These are phyloP conservation scores for Ciona savignyi DNA, from an alignment of 23 tunicate species.

Conservation along the genomic window DNA sequence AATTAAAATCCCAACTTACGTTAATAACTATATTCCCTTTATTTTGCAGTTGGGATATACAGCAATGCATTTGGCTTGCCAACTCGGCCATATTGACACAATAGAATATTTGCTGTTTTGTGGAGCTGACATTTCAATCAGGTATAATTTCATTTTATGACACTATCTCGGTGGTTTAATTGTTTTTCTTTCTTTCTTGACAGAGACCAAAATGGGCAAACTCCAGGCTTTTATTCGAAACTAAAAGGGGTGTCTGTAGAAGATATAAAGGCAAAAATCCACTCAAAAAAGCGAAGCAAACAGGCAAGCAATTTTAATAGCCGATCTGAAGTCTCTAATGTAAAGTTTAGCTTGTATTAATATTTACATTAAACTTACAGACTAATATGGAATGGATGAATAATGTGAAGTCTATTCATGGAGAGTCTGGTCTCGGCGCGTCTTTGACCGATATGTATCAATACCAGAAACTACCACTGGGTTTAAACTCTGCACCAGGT, in stretches of 20 bases:
- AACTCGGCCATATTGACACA: constrained; percentile 25
- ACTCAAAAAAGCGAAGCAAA: not conserved
- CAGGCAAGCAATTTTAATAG: no score
- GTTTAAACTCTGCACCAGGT: not conserved
- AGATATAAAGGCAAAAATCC: constrained; percentile 1
- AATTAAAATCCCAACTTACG: no score
- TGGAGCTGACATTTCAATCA: constrained; percentile 23
- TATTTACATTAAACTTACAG: no score
- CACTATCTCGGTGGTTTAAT: no score
- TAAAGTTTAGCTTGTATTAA: no score
- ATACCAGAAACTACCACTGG: not conserved
- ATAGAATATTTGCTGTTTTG: constrained; percentile 14
- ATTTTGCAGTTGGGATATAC: constrained; percentile 25
- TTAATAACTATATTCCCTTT: no score
- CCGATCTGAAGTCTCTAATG: no score
- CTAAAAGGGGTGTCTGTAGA: constrained; percentile 11
- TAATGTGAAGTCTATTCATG: not conserved
- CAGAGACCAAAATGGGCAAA: constrained; percentile 16
- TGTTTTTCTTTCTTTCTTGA: no score
- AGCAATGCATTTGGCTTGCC: constrained; percentile 34
- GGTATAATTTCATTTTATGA: constrained; percentile 4
- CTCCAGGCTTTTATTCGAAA: constrained; percentile 8
- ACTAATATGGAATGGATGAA: constrained; percentile 1
- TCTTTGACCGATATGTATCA: not conserved
- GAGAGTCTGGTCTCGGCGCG: not conserved